These are phyloP conservation scores for Philereme transversata DNA, from an alignment of 2,888 invertebrate species.

Conservation along the genomic window DNA sequence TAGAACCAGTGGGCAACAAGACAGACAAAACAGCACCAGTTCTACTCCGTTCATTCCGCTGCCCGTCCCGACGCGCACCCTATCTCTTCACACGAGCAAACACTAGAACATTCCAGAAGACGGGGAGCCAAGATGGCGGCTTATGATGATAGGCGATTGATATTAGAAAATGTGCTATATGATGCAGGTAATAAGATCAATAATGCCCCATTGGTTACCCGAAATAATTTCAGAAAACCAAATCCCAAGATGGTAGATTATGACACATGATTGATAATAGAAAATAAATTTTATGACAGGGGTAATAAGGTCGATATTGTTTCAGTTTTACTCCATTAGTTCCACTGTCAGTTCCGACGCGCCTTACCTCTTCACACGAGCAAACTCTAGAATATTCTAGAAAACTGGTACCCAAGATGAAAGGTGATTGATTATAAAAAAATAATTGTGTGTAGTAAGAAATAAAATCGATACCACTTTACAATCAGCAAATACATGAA, in stretches of 20 bases:
- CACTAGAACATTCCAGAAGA: conserved; percentile 56
- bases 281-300: not conserved
- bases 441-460: too few relatives aligned
- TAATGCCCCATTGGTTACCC: not conserved
- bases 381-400: too few relatives aligned
- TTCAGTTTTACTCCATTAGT: too few relatives aligned
- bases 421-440: too few relatives aligned
- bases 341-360: too few relatives aligned
- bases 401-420: too few relatives aligned
- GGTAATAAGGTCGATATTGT: not conserved
- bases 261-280: not conserved
- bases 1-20: conserved; percentile 88
- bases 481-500: too few relatives aligned
- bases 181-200: not conserved
- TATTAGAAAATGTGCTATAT: conserved; percentile 5
- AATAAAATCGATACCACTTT: too few relatives aligned
- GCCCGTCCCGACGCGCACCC: conserved; percentile 83
- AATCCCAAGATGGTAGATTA: not conserved
- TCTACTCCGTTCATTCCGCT: conserved; percentile 85
- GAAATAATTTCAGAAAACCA: not conserved
- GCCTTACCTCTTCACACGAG: too few relatives aligned
- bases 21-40: conserved; percentile 80
- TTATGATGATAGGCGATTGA: conserved; percentile 24
- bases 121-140: conserved; percentile 64
- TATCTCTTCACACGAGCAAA: conserved; percentile 87